phyloP scores from a whole-genome alignment of 2,797 vertebrate genomes.

The Muscicapa comitata region DNA sequence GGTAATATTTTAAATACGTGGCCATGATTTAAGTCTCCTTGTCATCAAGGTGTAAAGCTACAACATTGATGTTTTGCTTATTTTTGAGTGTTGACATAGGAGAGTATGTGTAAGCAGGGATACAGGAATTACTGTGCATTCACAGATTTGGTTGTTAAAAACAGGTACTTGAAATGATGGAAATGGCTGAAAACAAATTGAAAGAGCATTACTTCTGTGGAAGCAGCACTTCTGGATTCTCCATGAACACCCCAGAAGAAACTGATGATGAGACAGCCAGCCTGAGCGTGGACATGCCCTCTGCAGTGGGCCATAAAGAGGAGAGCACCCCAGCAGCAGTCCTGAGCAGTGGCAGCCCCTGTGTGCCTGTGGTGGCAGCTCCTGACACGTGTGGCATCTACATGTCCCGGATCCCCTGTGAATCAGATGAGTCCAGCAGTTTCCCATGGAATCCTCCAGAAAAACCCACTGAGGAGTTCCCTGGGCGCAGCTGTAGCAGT shows the following conservation, averaged over 20 bases:
- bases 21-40: neutral
- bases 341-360: neutral
- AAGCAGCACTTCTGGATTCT: neutral
- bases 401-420: conserved; percentile 39
- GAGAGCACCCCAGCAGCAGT: rapidly evolving
- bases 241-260: conserved; percentile 77
- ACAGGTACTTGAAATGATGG: conserved; percentile 65
- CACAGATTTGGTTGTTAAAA: neutral
- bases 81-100: neutral
- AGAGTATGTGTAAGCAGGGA: neutral
- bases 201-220: neutral
- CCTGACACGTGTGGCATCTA: neutral
- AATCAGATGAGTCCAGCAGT: conserved; percentile 60
- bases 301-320: neutral
- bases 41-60: neutral
- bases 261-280: conserved; percentile 68
- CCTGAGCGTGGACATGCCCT: neutral
- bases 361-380: rapidly evolving
- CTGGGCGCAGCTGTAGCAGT: neutral
- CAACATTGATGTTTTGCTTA: neutral
- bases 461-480: neutral
- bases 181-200: conserved; percentile 43
- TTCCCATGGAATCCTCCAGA: conserved; percentile 18
- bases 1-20: conserved; percentile 48
- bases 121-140: neutral